Evolutionary conservation across 2,797 vertebrate species (phyloP).

Genomic region (Antennarius maculatus): DNA sequence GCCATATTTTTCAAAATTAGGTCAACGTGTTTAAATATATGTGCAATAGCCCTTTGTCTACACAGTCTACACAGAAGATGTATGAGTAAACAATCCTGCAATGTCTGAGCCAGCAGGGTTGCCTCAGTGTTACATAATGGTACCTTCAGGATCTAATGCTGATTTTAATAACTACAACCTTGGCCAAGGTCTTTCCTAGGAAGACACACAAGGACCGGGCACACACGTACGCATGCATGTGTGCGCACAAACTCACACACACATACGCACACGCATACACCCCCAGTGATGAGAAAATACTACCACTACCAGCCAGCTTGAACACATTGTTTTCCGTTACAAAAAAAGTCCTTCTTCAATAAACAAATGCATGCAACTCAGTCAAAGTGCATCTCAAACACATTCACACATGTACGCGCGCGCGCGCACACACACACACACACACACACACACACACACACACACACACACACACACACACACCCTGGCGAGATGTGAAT

Average conservation of each 20-base stretch:
- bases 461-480: slow-evolving; percentile 43
- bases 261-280: slow-evolving; percentile 4
- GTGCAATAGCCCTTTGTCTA: not conserved
- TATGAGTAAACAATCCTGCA: not conserved
- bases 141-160: slow-evolving; percentile 31
- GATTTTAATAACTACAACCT: slow-evolving; percentile 39
- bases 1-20: not conserved
- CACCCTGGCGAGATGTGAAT: slow-evolving; percentile 60
- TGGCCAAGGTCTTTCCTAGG: slow-evolving; percentile 32
- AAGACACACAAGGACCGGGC: slow-evolving; percentile 15
- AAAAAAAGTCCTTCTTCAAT: slow-evolving; percentile 55
- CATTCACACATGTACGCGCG: not conserved
- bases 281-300: slow-evolving; percentile 19
- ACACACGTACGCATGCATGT: not conserved
- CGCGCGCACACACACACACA: slow-evolving; percentile 31
- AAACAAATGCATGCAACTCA: slow-evolving; percentile 48
- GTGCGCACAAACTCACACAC: slow-evolving; percentile 1
- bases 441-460: slow-evolving; percentile 39
- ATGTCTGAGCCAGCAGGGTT: slow-evolving; percentile 22
- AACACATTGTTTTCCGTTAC: slow-evolving; percentile 28
- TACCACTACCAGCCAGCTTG: slow-evolving; percentile 6
- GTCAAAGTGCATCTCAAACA: slow-evolving; percentile 24
- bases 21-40: not conserved
- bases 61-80: not conserved
- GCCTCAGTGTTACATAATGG: slow-evolving; percentile 29